Evolutionary conservation across 1,140 invertebrate species (phyloP).

Genomic region (Heliconius nattereri): DNA sequence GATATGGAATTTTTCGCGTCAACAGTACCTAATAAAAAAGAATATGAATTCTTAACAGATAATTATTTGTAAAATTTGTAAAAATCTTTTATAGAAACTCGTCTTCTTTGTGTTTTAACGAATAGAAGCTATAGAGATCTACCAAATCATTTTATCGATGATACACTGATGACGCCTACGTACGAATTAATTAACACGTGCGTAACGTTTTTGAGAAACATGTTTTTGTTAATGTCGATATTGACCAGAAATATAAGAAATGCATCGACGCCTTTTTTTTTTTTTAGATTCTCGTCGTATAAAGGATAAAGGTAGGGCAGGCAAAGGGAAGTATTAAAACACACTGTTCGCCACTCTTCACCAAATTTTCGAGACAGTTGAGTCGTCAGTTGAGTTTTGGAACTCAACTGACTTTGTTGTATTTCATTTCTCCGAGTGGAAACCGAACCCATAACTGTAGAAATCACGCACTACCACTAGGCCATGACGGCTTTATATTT

Average conservation of each 20-base stretch:
- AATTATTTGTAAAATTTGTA: slow-evolving; percentile 16
- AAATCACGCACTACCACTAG: too few species aligned
- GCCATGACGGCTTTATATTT: neutral
- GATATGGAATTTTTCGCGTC: slow-evolving; percentile 12
- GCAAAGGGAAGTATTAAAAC: too few species aligned
- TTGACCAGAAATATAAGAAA: slow-evolving; percentile 62
- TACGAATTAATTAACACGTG: slow-evolving; percentile 76
- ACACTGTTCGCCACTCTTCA: too few species aligned
- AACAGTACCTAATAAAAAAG: neutral
- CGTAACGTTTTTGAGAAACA: slow-evolving; percentile 54
- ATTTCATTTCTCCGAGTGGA: too few species aligned
- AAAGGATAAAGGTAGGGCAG: too few species aligned
- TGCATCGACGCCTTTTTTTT: slow-evolving; percentile 38
- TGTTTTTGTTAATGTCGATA: slow-evolving; percentile 69
- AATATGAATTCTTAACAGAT: slow-evolving; percentile 8
- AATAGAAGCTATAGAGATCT: slow-evolving; percentile 61
- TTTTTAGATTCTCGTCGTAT: too few species aligned
- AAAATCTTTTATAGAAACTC: slow-evolving; percentile 34
- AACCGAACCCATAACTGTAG: too few species aligned
- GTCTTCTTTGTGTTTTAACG: slow-evolving; percentile 42
- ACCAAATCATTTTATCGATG: slow-evolving; percentile 72
- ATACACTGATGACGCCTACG: slow-evolving; percentile 71
- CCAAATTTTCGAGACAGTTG: too few species aligned
- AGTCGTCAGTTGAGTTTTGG: too few species aligned
- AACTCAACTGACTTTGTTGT: too few species aligned